Conservation (phyloP, 2,113 vertebrate genomes). For the Mohoua ochrocephala region DNA sequence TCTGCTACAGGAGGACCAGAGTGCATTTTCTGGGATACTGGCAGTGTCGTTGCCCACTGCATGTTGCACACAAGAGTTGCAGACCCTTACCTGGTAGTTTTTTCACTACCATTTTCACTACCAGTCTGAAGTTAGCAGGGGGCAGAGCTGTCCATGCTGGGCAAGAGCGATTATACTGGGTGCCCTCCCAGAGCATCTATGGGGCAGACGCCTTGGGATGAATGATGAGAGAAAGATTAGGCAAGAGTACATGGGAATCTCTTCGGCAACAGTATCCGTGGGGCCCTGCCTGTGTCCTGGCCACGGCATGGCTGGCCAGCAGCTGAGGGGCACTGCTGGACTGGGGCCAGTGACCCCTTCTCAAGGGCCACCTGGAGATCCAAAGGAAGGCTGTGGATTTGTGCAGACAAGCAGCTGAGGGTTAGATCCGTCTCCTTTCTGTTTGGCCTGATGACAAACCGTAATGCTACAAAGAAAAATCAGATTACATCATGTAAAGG, state of each 20-base stretch:
- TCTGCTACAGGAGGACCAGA: not conserved
- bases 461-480: not conserved
- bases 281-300: not conserved
- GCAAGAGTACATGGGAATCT: accelerated
- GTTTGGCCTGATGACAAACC: not conserved
- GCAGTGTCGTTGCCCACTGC: not conserved
- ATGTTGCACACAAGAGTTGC: accelerated
- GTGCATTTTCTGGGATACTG: not conserved
- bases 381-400: not conserved
- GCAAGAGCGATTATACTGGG: not conserved
- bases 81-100: not conserved
- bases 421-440: not conserved
- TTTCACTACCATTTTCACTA: not conserved
- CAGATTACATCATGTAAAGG: not conserved
- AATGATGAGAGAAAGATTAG: not conserved
- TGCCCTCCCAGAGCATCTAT: not conserved
- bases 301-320: not conserved
- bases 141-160: not conserved
- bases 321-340: not conserved
- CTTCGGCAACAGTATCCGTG: not conserved
- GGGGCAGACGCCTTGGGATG: not conserved
- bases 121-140: not conserved
- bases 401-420: not conserved
- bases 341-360: accelerated
- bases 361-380: not conserved